Evolutionary conservation across 2,888 invertebrate species (phyloP).

Genomic region (Ceramica pisi): DNA sequence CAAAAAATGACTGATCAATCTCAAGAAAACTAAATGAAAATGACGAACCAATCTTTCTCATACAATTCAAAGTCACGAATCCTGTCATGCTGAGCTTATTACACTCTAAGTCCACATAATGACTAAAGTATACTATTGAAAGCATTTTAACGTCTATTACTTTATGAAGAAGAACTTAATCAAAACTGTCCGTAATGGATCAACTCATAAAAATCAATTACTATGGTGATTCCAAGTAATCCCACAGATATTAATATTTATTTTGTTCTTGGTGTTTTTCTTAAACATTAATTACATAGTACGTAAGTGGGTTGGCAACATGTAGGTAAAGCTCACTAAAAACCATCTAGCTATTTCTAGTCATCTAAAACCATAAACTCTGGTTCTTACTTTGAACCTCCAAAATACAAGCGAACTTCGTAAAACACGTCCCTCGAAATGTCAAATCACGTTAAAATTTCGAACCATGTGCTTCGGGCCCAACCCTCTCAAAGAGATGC

Average conservation of each 20-base stretch:
- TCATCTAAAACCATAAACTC: background rate
- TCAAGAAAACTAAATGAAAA: constrained; percentile 30
- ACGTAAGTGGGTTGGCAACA: background rate
- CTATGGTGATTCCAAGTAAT: background rate
- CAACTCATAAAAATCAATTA: background rate
- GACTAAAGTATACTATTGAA: constrained; percentile 4
- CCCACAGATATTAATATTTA: background rate
- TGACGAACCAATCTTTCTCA: constrained; percentile 45
- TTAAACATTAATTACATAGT: background rate
- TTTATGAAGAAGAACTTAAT: constrained; percentile 27
- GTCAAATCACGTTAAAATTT: constrained; percentile 34
- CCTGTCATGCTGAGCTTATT: constrained; percentile 39
- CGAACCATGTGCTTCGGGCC: background rate
- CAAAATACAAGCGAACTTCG: background rate
- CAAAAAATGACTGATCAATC: constrained; percentile 20
- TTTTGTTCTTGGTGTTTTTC: background rate
- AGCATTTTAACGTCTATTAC: background rate
- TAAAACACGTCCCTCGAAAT: constrained; percentile 6
- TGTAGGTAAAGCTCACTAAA: background rate
- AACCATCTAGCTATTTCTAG: background rate
- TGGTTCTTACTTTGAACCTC: background rate
- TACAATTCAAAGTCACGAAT: constrained; percentile 33
- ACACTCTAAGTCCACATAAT: background rate
- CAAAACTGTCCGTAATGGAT: background rate
- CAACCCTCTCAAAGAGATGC: constrained; percentile 49